phyloP scores from a whole-genome alignment of 2,113 vertebrate genomes.

The Anhinga anhinga region DNA sequence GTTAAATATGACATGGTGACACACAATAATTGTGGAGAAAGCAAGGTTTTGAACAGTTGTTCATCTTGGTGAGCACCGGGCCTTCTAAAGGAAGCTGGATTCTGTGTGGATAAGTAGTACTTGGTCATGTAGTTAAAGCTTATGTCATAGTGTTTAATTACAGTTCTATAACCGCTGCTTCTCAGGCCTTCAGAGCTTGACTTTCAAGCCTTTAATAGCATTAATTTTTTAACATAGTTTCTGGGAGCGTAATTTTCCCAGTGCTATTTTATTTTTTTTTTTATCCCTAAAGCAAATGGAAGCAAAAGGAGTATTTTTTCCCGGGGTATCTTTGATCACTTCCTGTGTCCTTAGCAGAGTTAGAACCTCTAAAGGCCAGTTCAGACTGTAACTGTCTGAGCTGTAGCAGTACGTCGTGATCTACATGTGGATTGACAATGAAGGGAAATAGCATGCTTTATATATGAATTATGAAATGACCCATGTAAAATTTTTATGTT shows the following conservation, averaged over 20 bases:
- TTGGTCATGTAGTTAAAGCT: neutral
- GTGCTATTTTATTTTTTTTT: neutral
- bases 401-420: neutral
- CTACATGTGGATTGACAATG: neutral
- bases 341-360: neutral
- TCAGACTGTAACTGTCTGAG: neutral
- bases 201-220: neutral
- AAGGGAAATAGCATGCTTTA: neutral
- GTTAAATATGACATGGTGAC: neutral
- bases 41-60: neutral
- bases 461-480: neutral
- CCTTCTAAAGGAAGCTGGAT: neutral
- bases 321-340: accelerated
- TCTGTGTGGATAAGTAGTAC: neutral
- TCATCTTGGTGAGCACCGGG: neutral
- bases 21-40: neutral
- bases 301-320: neutral
- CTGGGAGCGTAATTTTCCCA: neutral
- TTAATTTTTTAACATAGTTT: neutral
- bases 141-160: neutral
- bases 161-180: neutral
- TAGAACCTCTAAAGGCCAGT: neutral
- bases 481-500: neutral
- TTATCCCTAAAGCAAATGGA: neutral
- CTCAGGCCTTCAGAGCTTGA: neutral